Evolutionary conservation across 1,140 invertebrate species (phyloP).

Genomic region (Drosophila tsacasi): DNA sequence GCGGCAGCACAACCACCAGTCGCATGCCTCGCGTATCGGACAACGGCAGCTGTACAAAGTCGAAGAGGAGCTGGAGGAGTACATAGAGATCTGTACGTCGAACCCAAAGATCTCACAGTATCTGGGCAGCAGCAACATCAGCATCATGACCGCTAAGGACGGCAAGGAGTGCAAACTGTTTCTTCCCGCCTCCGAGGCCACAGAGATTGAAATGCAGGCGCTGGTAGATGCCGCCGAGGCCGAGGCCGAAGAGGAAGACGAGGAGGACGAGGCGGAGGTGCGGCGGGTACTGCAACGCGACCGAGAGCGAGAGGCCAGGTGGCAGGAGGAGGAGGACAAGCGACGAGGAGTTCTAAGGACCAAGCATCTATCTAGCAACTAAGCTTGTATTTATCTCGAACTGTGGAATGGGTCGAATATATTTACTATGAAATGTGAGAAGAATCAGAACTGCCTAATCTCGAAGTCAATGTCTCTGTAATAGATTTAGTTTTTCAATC

Average conservation of each 20-base stretch:
- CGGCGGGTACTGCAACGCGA: background rate
- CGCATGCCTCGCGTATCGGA: constrained; percentile 59
- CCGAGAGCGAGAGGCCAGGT: constrained; percentile 13
- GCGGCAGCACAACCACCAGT: constrained; percentile 69
- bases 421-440: background rate
- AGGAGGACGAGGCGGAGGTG: constrained; percentile 31
- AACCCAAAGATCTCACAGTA: constrained; percentile 75
- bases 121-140: constrained; percentile 71
- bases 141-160: constrained; percentile 72
- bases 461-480: background rate
- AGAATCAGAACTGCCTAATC: background rate
- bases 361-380: constrained; percentile 27
- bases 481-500: background rate
- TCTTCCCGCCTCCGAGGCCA: constrained; percentile 71
- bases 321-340: constrained; percentile 36
- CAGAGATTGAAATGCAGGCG: constrained; percentile 71
- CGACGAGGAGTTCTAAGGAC: constrained; percentile 35
- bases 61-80: constrained; percentile 76
- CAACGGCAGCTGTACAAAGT: constrained; percentile 67
- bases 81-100: constrained; percentile 74
- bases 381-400: constrained; percentile 21
- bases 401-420: constrained; percentile 3
- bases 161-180: constrained; percentile 79
- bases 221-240: constrained; percentile 50
- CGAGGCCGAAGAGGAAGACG: constrained; percentile 42